Base-by-base conservation (phyloP, 1,140 invertebrate species). In the Eufriesea mexicana region DNA sequence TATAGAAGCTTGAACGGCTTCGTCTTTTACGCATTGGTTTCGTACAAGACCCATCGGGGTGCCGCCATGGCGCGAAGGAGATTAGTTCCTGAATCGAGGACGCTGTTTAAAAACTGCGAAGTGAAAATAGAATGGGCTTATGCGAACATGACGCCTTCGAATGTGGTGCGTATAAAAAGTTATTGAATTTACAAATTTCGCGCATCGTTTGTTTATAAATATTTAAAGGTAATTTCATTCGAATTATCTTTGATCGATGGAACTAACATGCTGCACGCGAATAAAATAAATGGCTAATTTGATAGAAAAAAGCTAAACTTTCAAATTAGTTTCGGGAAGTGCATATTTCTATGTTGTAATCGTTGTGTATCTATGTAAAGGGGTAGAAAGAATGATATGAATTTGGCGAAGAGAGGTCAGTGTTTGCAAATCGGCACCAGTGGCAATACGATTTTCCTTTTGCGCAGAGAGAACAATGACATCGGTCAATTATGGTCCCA, bases 31-130 rank as follows among this genome's bases (percentile, higher is more conserved):
- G 96, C 96, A 42, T 95, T 97, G 84, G 95, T 97, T 5, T 96
- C 96, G 75, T 97, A 96, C 86, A 95, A 95, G 78, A 96, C 93
- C 71, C 97, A 97, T 91, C 91, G 96, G 86, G 94, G 95, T 42
- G 97, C 97, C 2, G 96, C 96, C 2, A 96, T 97, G 95, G 96
- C 96, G 0, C 91, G 97, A 78, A 92, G 96, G 79, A 95, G 96
- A 88, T 92, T 97, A 59, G 94, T 96, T 25, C 96, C 96, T 5
- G 95, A 95, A 35, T 94, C 95, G 23, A 88, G 91, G 23, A 94
- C 93, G 76, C 94, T 97, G n/a, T 93, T 94, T 79, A 94, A 86
- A 16, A 84, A 87, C 18, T 78, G 74, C 23, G 84, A 91, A 10
- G 77, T 93, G 2, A 91, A 92, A 35, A 95, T 97, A 2, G 96